Evolutionary conservation across 2,888 invertebrate species (phyloP).

Genomic region (Thera britannica): DNA sequence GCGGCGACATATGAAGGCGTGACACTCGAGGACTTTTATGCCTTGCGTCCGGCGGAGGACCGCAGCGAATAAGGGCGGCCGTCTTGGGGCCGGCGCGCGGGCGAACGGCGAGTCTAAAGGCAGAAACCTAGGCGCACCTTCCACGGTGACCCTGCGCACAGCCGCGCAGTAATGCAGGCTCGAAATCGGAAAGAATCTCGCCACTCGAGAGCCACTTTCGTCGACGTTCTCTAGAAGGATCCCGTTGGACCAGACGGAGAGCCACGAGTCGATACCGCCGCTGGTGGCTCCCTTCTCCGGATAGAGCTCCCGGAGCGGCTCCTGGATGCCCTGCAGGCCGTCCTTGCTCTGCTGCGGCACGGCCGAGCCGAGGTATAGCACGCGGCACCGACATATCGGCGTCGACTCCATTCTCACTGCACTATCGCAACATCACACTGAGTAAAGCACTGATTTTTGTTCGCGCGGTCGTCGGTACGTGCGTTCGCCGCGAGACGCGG

Average conservation of each 20-base stretch:
- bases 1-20: constrained; percentile 98
- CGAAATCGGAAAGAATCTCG: constrained; percentile 98
- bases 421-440: constrained; percentile 80
- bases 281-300: constrained; percentile 96
- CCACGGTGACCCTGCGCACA: constrained; percentile 93
- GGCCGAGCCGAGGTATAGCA: constrained; percentile 97
- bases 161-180: constrained; percentile 98
- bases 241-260: constrained; percentile 98
- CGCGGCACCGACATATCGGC: constrained; percentile 98
- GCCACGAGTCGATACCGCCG: constrained; percentile 97
- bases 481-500: constrained; percentile 78
- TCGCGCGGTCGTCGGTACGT: constrained; percentile 58
- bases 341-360: constrained; percentile 99
- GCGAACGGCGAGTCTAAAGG: constrained; percentile 98
- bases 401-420: constrained; percentile 89
- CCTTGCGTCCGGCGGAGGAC: constrained; percentile 97
- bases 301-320: constrained; percentile 97
- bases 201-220: constrained; percentile 96
- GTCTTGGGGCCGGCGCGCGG: constrained; percentile 94
- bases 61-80: constrained; percentile 98
- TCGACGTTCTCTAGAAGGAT: constrained; percentile 97
- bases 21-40: constrained; percentile 99
- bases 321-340: constrained; percentile 98
- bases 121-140: constrained; percentile 93
- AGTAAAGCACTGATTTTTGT: constrained; percentile 58